Percentiles rank a stretch among this genome's conserved stretches.
Conservation (phyloP, 2,113 vertebrate genomes). For the Micronycteris hirsuta region DNA sequence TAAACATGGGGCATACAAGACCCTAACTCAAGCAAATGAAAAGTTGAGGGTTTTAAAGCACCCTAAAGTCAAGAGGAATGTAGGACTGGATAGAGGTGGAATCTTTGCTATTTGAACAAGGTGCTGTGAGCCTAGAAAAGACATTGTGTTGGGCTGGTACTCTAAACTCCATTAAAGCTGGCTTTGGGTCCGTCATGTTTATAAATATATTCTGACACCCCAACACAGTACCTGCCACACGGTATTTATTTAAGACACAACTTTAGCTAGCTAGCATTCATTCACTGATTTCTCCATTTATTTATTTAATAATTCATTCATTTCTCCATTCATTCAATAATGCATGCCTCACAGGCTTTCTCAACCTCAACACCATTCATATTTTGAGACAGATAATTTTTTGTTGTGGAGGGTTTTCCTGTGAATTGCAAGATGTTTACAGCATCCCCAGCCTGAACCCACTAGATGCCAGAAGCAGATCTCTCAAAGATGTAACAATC, state of each 20-base stretch:
- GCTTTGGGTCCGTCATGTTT: neutral
- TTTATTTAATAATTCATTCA: neutral
- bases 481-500: neutral
- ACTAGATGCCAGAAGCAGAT: neutral
- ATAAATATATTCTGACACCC: neutral
- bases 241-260: neutral
- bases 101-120: neutral
- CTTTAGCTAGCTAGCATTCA: neutral
- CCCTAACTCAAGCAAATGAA: neutral
- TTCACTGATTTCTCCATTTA: neutral
- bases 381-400: neutral
- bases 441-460: neutral
- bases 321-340: neutral
- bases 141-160: neutral
- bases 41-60: neutral
- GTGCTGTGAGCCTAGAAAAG: neutral
- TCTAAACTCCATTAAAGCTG: neutral
- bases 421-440: neutral
- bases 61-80: neutral
- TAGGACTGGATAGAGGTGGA: neutral
- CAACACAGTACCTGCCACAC: neutral
- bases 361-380: neutral
- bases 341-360: neutral
- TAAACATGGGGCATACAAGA: neutral
- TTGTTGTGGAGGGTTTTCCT: too few species aligned